A percentile compares a stretch with the other conserved stretches of the same genome.
phyloP scores from a whole-genome alignment of 2,888 invertebrate species.

The Ectemnius cavifrons region DNA sequence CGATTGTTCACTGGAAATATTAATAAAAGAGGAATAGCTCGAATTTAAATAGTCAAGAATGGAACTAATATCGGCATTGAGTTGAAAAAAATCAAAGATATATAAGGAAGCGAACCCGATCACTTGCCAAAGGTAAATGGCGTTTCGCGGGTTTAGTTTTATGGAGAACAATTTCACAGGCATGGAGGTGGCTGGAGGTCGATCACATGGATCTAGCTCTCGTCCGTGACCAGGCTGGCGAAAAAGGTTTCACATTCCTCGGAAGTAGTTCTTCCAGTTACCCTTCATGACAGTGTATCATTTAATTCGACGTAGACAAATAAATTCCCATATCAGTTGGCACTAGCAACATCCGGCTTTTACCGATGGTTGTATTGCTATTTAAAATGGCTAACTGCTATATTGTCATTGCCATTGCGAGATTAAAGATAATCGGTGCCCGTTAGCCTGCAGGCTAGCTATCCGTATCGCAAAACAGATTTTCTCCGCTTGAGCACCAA shows the following conservation, averaged over 20 bases:
- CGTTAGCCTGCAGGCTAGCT: slow-evolving; percentile 32
- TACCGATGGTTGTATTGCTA: neutral
- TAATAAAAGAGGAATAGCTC: too few species aligned
- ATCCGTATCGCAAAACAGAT: slow-evolving; percentile 18
- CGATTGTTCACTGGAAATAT: too few species aligned
- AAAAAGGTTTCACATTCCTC: slow-evolving; percentile 61
- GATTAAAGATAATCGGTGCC: slow-evolving; percentile 33
- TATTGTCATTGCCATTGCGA: slow-evolving; percentile 24
- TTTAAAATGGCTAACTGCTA: slow-evolving; percentile 21
- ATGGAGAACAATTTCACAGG: slow-evolving; percentile 45
- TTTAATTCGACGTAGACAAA: neutral
- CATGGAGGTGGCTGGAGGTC: slow-evolving; percentile 61
- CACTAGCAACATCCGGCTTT: neutral
- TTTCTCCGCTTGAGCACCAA: slow-evolving; percentile 17
- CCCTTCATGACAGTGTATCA: too few species aligned
- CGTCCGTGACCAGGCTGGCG: slow-evolving; percentile 70
- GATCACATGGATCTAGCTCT: slow-evolving; percentile 74
- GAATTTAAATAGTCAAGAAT: too few species aligned
- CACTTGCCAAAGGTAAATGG: slow-evolving; percentile 63
- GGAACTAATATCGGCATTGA: too few species aligned
- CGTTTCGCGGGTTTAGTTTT: slow-evolving; percentile 53
- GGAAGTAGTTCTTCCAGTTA: neutral
- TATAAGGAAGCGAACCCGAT: slow-evolving; percentile 38
- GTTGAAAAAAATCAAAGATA: too few species aligned
- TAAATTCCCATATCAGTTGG: too few species aligned